Conservation (phyloP, 2,797 vertebrate species). For the Premnoplex brunnescens region DNA sequence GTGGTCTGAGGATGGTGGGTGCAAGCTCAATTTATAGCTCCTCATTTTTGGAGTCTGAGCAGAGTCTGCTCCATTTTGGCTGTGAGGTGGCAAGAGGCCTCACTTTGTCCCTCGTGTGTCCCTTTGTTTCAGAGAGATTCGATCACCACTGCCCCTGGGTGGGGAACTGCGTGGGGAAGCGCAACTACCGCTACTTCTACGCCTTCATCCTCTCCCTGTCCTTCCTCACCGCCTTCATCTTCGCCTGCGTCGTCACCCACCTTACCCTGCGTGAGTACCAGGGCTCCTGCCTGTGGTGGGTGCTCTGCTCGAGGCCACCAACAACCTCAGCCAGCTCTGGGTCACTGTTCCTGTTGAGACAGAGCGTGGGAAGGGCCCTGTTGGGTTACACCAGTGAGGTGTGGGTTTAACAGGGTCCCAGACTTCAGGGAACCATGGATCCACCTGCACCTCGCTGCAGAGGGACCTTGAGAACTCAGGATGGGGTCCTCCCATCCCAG, state of each 20-base stretch:
- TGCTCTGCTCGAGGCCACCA: accelerated
- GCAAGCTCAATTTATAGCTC: not conserved
- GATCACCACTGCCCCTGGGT: conserved; percentile 99
- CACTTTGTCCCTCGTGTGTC: not conserved
- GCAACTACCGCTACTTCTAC: conserved; percentile 98
- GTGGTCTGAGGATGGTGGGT: not conserved
- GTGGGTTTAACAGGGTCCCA: accelerated
- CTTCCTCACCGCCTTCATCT: conserved; percentile 95
- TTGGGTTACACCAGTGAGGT: accelerated
- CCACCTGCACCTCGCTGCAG: not conserved
- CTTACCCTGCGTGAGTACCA: conserved; percentile 88
- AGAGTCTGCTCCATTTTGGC: not conserved
- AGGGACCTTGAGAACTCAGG: not conserved
- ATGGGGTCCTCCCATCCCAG: not conserved
- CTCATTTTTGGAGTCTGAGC: not conserved
- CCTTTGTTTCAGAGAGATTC: conserved; percentile 85
- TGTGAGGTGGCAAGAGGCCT: too few relatives aligned
- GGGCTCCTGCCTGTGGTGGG: accelerated
- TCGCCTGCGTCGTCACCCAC: conserved; percentile 93
- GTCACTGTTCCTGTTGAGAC: not conserved
- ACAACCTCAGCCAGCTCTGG: accelerated
- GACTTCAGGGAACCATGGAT: accelerated
- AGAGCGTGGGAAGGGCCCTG: accelerated
- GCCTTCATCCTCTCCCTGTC: conserved; percentile 95
- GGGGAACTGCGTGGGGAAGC: conserved; percentile 95